phyloP scores from a whole-genome alignment of 2,113 vertebrate genomes.

The Ahaetulla prasina region DNA sequence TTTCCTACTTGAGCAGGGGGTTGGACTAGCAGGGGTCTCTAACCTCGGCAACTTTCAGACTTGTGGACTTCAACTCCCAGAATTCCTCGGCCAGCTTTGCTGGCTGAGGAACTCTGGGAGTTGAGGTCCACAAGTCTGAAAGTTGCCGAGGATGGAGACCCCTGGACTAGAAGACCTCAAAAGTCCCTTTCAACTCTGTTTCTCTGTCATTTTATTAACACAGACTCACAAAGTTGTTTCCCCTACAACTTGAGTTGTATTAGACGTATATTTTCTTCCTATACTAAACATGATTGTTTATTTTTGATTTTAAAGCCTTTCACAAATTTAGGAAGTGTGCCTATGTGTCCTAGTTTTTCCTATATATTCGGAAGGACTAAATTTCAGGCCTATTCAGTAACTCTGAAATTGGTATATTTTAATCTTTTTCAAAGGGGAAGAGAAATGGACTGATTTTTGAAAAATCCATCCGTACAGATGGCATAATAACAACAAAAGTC shows the following conservation, averaged over 20 bases:
- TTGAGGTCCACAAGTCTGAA: too few species aligned
- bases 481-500: too few species aligned
- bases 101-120: too few species aligned
- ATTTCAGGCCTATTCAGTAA: neutral
- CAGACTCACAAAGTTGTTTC: neutral
- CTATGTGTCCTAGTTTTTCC: neutral
- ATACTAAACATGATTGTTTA: neutral
- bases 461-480: neutral
- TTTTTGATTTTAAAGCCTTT: neutral
- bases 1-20: too few species aligned
- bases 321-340: neutral
- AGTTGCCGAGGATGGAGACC: too few species aligned
- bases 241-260: neutral
- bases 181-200: too few species aligned
- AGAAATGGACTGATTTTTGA: neutral
- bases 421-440: neutral
- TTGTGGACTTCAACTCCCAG: too few species aligned
- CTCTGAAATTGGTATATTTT: neutral
- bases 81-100: too few species aligned
- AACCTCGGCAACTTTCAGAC: too few species aligned
- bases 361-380: neutral
- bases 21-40: too few species aligned
- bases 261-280: neutral
- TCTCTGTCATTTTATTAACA: neutral
- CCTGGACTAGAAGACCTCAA: too few species aligned